These are phyloP conservation scores for Megatriorchis doriae DNA, from an alignment of 2,113 vertebrate species.

Conservation along the genomic window DNA sequence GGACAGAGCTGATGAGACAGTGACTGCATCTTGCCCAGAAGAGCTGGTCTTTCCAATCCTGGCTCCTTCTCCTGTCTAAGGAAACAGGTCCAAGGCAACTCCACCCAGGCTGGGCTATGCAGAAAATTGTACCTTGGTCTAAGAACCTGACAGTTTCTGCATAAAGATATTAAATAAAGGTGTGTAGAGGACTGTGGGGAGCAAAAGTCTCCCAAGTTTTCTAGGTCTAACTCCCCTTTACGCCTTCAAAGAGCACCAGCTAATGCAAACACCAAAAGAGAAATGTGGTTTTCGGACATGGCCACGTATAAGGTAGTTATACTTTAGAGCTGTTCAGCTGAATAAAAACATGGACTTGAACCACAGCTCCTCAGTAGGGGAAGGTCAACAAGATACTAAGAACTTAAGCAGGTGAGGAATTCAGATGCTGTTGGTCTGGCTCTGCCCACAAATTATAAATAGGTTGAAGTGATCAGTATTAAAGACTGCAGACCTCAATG, in stretches of 20 bases:
- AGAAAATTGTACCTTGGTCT: not conserved
- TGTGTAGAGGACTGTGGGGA: not conserved
- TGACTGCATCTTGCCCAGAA: not conserved
- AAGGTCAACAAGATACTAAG: not conserved
- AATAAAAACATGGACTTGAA: not conserved
- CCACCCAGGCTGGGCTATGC: not conserved
- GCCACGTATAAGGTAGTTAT: not conserved
- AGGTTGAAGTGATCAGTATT: not conserved
- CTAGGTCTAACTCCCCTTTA: not conserved
- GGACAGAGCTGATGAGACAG: not conserved
- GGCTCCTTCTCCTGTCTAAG: not conserved
- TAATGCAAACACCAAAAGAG: not conserved
- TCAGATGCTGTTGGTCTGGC: not conserved
- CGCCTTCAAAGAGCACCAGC: not conserved
- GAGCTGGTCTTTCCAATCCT: not conserved
- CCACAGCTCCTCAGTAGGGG: not conserved
- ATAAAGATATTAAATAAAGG: not conserved
- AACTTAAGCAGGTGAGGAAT: not conserved
- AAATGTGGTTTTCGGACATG: not conserved
- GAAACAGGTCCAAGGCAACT: constrained; percentile 9
- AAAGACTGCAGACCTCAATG: not conserved
- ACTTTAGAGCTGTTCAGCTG: not conserved
- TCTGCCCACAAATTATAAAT: not conserved
- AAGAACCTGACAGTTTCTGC: not conserved
- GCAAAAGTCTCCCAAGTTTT: not conserved